Conservation (phyloP, 2,797 vertebrate species). For the Peromyscus melanophrys region DNA sequence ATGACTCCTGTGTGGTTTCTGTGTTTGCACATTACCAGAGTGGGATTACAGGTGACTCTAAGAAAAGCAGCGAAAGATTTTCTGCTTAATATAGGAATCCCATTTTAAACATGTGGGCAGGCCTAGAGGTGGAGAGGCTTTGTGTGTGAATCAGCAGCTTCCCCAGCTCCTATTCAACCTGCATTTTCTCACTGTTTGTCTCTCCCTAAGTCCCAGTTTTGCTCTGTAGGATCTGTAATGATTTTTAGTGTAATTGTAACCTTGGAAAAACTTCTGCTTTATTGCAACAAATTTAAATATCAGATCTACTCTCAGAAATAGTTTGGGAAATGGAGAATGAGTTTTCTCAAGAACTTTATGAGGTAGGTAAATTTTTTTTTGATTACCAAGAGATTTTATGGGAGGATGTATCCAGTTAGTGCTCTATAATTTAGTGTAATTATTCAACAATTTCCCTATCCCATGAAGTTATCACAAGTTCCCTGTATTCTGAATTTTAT, state of each 20-base stretch:
- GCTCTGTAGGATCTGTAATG: neutral
- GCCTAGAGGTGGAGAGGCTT: neutral
- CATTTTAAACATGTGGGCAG: neutral
- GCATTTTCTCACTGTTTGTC: neutral
- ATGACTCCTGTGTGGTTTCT: neutral
- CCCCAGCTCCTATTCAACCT: neutral
- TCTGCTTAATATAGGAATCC: neutral
- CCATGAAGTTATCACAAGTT: neutral
- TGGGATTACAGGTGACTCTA: neutral
- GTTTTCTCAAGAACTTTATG: neutral
- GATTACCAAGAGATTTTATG: neutral
- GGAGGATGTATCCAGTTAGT: neutral
- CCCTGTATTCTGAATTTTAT: neutral
- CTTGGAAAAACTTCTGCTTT: neutral
- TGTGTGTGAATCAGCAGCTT: neutral
- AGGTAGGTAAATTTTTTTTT: neutral
- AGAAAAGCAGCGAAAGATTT: neutral
- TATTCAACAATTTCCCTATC: neutral
- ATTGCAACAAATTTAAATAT: neutral
- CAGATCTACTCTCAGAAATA: slow-evolving; percentile 1
- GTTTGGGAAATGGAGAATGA: neutral
- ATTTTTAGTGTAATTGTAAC: neutral
- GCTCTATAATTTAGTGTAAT: slow-evolving; percentile 4
- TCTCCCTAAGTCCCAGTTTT: neutral
- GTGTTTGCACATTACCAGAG: neutral